phyloP scores from a whole-genome alignment of 2,797 vertebrate species.

The Tenualosa ilisha region DNA sequence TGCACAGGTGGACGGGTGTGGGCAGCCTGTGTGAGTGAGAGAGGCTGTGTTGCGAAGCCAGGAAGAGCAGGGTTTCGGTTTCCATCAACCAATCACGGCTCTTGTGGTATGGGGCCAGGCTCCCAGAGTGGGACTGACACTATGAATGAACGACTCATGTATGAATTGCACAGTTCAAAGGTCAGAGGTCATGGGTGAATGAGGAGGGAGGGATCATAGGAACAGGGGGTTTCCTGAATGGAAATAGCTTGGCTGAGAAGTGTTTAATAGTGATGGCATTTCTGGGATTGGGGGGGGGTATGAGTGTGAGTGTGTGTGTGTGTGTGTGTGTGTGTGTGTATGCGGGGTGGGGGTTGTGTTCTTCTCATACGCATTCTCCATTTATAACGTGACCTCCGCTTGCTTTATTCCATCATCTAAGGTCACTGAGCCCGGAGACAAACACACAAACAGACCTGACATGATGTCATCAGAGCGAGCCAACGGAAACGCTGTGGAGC shows the following conservation, averaged over 20 bases:
- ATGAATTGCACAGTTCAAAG: not conserved
- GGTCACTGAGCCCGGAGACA: not conserved
- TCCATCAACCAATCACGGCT: not conserved
- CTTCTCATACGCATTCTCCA: too few species aligned
- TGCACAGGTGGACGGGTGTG: conserved; percentile 38
- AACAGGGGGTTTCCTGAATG: conserved; percentile 17
- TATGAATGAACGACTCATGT: not conserved
- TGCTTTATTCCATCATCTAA: not conserved
- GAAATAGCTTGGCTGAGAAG: not conserved
- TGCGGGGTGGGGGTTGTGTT: too few species aligned
- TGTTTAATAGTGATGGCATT: conserved; percentile 2
- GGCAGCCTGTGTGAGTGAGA: not conserved
- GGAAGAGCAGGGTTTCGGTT: not conserved
- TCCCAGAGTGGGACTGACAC: not conserved
- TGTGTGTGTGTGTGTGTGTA: not conserved
- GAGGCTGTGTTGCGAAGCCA: not conserved
- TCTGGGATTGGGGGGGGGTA: conserved; percentile 16
- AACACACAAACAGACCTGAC: not conserved
- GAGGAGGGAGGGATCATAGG: not conserved
- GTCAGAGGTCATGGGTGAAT: not conserved
- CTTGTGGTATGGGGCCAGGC: not conserved
- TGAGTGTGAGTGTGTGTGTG: not conserved
- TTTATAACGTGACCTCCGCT: not conserved
- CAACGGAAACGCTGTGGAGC: not conserved
- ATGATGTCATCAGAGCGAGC: conserved; percentile 18